These are phyloP conservation scores for Centroberyx gerrardi DNA, from an alignment of 2,797 vertebrate genomes.

Conservation along the genomic window DNA sequence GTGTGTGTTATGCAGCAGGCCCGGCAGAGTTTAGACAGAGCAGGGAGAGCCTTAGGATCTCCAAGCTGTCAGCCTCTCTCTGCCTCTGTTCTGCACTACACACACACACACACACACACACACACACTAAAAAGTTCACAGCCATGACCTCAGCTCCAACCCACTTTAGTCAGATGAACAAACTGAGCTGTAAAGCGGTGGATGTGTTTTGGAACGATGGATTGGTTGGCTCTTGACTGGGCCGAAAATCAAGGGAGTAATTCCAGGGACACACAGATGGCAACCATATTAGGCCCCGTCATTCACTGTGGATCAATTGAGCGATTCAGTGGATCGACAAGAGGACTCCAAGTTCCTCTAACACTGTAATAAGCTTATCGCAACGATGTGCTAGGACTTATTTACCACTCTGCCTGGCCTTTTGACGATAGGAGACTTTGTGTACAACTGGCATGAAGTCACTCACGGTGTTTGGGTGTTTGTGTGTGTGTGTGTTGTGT, in stretches of 20 bases:
- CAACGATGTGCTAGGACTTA: background rate
- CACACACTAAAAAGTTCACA: conserved; percentile 39
- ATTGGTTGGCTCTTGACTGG: conserved; percentile 33
- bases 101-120: conserved; percentile 26
- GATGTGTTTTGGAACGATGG: conserved; percentile 12
- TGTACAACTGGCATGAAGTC: background rate
- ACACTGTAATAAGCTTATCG: background rate
- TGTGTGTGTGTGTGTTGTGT: background rate
- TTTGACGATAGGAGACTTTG: background rate
- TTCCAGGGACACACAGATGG: conserved; percentile 56
- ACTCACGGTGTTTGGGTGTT: conserved; percentile 14
- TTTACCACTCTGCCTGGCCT: background rate
- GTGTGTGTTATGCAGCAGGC: conserved; percentile 37
- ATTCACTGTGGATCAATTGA: conserved; percentile 30
- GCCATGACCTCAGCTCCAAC: conserved; percentile 34
- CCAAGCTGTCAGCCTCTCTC: conserved; percentile 46
- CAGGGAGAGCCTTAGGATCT: conserved; percentile 51
- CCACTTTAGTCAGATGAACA: conserved; percentile 40
- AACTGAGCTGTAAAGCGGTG: conserved; percentile 25
- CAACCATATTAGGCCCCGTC: conserved; percentile 39
- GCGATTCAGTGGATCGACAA: conserved; percentile 22
- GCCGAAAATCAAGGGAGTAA: conserved; percentile 44
- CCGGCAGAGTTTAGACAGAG: conserved; percentile 51
- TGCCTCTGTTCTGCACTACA: conserved; percentile 41
- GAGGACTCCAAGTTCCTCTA: conserved; percentile 10